Base-by-base conservation (phyloP, 2,888 invertebrate genomes). In the Lacanobia oleracea region DNA sequence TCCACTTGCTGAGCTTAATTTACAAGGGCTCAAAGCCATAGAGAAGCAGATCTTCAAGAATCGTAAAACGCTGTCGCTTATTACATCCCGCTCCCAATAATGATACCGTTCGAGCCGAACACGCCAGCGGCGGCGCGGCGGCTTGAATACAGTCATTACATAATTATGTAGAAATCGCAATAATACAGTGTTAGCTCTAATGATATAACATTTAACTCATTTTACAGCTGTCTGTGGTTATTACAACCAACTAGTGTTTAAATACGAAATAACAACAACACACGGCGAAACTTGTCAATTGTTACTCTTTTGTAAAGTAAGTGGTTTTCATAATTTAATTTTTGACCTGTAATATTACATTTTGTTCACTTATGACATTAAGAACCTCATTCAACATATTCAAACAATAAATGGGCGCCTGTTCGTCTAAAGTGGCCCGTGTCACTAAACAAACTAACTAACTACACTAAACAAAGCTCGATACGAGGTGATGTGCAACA, bases 401-500 rank as follows among this genome's bases (percentile, higher is more conserved):
- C 33, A 14, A 14, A 37, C 27, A 53, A 33, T 54, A 50, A 51
- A 57, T 43, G 23, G 7, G 43, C 14, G 16, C 14, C 27, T 12
- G 6, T 10, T 14, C 12, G 43, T 33, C 8, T 53, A 33, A 10
- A 40, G 56, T 23, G 2, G 50, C 23, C 6, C 6, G 16, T 53
- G 21, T n/a, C 14, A 43, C 40, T 27, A 60, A 43, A 59, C 23
- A 4, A n/a, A n/a, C n/a, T n/a, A n/a, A n/a, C n/a, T n/a, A n/a
- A n/a, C n/a, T n/a, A n/a, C n/a, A n/a, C n/a, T n/a, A n/a, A n/a
- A n/a, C n/a, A 65, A 65, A 63, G 50, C 57, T 64, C 62, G 74
- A 74, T 59, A 67, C 62, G 60, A 64, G 53, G 66, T 74, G 63
- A 81, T 82, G 77, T 61, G 70, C 69, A 75, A 72, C 77, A 62